A percentile compares a stretch with the other conserved stretches of the same genome.
Conservation (phyloP, 1,140 invertebrate genomes). For the Pseudomyrmex pallidus region DNA sequence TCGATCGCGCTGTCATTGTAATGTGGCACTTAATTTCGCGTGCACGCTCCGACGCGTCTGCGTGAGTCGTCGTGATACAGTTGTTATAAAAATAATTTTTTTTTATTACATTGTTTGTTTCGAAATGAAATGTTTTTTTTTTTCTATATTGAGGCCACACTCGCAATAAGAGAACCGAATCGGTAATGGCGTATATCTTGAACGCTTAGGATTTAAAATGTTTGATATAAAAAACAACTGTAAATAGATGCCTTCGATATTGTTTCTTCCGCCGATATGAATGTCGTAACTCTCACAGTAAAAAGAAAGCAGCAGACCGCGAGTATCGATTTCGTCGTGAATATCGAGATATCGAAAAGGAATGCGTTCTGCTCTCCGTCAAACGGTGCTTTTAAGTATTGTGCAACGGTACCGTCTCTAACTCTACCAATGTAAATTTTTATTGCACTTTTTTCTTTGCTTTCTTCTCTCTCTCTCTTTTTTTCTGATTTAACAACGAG, state of each 20-base stretch:
- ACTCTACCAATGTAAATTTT: neutral
- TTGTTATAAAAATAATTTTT: neutral
- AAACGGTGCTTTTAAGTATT: conserved; percentile 7
- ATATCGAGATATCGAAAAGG: conserved; percentile 19
- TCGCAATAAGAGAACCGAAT: neutral
- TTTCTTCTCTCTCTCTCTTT: conserved; percentile 30
- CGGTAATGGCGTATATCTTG: neutral
- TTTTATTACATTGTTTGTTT: conserved; percentile 14
- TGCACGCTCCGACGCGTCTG: conserved; percentile 14
- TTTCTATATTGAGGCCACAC: no score
- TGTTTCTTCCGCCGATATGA: neutral
- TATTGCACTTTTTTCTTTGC: neutral
- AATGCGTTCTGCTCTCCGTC: neutral
- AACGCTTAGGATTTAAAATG: neutral
- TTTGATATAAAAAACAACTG: neutral
- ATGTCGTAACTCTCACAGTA: neutral
- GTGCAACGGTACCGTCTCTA: neutral
- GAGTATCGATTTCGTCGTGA: neutral
- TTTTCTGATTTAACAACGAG: neutral
- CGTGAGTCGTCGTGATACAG: conserved; percentile 38
- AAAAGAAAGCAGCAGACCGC: neutral
- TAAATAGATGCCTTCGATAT: neutral
- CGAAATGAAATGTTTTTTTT: conserved; percentile 3
- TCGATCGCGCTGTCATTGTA: conserved; percentile 55
- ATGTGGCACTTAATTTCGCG: conserved; percentile 53